phyloP scores from a whole-genome alignment of 2,797 vertebrate species.

The Fistularia commersonii region DNA sequence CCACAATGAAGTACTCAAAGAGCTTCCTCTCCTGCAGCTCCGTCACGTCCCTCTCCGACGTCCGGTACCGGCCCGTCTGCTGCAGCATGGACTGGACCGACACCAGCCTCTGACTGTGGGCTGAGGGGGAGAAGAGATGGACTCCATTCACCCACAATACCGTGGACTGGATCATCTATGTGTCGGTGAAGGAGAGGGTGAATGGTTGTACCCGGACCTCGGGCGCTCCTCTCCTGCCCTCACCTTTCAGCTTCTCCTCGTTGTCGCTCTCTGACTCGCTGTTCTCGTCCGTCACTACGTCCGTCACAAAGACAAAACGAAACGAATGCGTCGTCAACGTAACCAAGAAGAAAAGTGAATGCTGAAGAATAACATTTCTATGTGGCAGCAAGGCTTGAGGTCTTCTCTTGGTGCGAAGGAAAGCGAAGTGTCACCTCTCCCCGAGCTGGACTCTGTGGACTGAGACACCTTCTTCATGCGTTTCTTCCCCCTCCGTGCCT shows the following conservation, averaged over 20 bases:
- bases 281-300: constrained; percentile 90
- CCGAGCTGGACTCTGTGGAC: constrained; percentile 88
- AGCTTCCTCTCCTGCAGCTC: constrained; percentile 95
- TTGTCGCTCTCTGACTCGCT: constrained; percentile 97
- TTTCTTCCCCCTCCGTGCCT: constrained; percentile 92
- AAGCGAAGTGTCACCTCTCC: constrained; percentile 79
- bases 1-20: constrained; percentile 97
- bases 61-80: constrained; percentile 87
- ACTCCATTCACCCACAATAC: neutral
- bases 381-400: too few relatives aligned
- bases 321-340: too few relatives aligned
- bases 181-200: too few relatives aligned
- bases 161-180: too few relatives aligned
- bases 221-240: constrained; percentile 17
- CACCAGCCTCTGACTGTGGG: constrained; percentile 92
- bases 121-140: constrained; percentile 55
- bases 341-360: neutral
- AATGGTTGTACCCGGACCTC: too few relatives aligned
- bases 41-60: constrained; percentile 90
- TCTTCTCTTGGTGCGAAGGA: too few relatives aligned
- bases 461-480: constrained; percentile 90
- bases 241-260: constrained; percentile 94
- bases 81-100: constrained; percentile 95
- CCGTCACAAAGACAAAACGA: neutral
- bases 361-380: too few relatives aligned